These are phyloP conservation scores for Ormyrus thymus DNA, from an alignment of 2,888 invertebrate species.

Conservation along the genomic window DNA sequence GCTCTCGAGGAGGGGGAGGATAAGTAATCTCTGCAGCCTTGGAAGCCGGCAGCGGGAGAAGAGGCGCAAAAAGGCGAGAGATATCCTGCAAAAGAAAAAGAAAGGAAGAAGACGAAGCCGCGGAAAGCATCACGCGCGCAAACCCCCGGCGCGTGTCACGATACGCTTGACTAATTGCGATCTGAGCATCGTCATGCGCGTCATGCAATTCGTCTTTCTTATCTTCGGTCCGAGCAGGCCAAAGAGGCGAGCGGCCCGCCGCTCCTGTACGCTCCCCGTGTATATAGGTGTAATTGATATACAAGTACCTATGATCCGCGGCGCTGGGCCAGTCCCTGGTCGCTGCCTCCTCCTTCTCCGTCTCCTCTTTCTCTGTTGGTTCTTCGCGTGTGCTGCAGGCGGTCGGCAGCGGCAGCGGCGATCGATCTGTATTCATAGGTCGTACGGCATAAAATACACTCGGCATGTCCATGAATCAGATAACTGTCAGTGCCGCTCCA, in stretches of 20 bases:
- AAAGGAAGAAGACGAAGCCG: not conserved
- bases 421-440: conserved; percentile 75
- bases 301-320: conserved; percentile 68
- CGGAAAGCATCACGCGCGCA: not conserved
- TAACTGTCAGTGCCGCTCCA: conserved; percentile 73
- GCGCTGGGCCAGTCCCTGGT: conserved; percentile 48
- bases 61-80: no score
- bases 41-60: no score
- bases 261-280: not conserved
- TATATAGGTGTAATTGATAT: conserved; percentile 65
- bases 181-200: conserved; percentile 38
- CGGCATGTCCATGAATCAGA: conserved; percentile 76
- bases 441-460: conserved; percentile 75
- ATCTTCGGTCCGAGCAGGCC: conserved; percentile 15
- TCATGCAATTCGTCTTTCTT: conserved; percentile 53
- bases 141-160: conserved; percentile 13
- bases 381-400: conserved; percentile 42
- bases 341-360: not conserved
- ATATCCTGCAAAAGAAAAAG: not conserved
- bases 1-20: no score
- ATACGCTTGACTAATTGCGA: conserved; percentile 52
- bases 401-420: conserved; percentile 52
- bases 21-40: no score
- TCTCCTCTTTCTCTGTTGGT: conserved; percentile 21
- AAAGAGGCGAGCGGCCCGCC: conserved; percentile 4